Percentiles rank a stretch among this genome's conserved stretches.
phyloP scores from a whole-genome alignment of 2,797 vertebrate genomes.

The Eutrigla gurnardus region DNA sequence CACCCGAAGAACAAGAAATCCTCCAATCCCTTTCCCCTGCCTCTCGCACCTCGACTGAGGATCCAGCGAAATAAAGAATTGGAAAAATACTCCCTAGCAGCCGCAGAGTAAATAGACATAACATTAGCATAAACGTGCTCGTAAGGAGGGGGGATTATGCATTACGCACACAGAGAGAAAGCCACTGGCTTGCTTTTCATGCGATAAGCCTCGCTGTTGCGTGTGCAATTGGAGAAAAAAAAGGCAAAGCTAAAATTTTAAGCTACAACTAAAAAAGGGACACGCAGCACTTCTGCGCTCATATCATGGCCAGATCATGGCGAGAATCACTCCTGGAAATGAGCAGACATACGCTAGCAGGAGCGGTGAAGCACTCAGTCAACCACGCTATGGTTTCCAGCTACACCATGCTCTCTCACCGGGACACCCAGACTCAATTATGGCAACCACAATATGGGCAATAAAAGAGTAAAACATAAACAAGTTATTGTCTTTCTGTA shows the following conservation, averaged over 20 bases:
- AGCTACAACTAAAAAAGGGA: constrained; percentile 26
- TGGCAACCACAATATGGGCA: constrained; percentile 36
- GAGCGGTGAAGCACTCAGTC: constrained; percentile 11
- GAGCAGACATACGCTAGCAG: not conserved
- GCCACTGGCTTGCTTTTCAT: constrained; percentile 52
- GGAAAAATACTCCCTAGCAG: constrained; percentile 45
- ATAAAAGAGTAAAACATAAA: constrained; percentile 61
- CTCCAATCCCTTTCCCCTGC: constrained; percentile 33
- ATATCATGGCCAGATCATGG: constrained; percentile 34
- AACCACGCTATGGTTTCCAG: constrained; percentile 29
- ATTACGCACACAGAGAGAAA: constrained; percentile 50
- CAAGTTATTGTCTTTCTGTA: constrained; percentile 46
- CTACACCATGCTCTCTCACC: constrained; percentile 10
- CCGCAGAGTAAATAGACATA: constrained; percentile 61
- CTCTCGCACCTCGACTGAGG: constrained; percentile 13
- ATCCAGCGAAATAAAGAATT: constrained; percentile 42
- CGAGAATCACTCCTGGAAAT: constrained; percentile 15
- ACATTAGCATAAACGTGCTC: constrained; percentile 65
- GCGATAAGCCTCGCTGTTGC: constrained; percentile 38
- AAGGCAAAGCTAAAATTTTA: constrained; percentile 23
- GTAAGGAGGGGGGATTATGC: constrained; percentile 50
- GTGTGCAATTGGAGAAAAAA: constrained; percentile 53
- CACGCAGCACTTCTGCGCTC: constrained; percentile 28
- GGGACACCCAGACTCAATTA: constrained; percentile 50
- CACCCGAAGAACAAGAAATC: constrained; percentile 34